These are phyloP conservation scores for Atherinosoma microstoma DNA, from an alignment of 2,797 vertebrate species.

Conservation along the genomic window DNA sequence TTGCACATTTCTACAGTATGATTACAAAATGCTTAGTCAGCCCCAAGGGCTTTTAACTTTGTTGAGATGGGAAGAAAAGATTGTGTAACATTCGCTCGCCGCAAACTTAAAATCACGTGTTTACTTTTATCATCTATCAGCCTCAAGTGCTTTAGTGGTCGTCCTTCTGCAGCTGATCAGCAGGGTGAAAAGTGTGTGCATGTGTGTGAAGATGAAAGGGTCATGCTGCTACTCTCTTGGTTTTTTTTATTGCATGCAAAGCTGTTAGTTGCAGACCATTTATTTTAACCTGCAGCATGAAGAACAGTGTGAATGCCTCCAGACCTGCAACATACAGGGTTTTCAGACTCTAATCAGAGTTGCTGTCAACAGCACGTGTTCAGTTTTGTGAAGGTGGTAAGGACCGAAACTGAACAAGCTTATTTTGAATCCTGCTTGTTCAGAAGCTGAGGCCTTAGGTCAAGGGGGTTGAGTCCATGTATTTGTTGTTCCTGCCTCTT, in stretches of 20 bases:
- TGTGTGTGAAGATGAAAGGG: neutral
- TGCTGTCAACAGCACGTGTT: too few species aligned
- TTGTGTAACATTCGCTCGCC: constrained; percentile 36
- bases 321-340: neutral
- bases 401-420: too few species aligned
- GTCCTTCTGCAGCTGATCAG: constrained; percentile 69
- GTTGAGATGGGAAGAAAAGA: constrained; percentile 62
- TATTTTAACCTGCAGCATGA: constrained; percentile 2
- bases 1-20: constrained; percentile 27
- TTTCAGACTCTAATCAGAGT: too few species aligned
- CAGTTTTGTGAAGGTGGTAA: too few species aligned
- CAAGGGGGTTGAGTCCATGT: too few species aligned
- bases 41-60: constrained; percentile 81
- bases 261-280: constrained; percentile 73
- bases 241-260: constrained; percentile 47
- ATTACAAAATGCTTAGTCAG: constrained; percentile 82
- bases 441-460: too few species aligned
- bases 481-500: too few species aligned
- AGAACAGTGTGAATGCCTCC: neutral
- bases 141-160: constrained; percentile 80
- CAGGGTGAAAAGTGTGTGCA: neutral
- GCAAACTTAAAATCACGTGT: neutral
- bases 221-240: constrained; percentile 79
- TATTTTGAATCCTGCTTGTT: too few species aligned
- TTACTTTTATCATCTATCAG: constrained; percentile 69